Conservation (phyloP, 2,113 vertebrate species). For the Tor tambroides region DNA sequence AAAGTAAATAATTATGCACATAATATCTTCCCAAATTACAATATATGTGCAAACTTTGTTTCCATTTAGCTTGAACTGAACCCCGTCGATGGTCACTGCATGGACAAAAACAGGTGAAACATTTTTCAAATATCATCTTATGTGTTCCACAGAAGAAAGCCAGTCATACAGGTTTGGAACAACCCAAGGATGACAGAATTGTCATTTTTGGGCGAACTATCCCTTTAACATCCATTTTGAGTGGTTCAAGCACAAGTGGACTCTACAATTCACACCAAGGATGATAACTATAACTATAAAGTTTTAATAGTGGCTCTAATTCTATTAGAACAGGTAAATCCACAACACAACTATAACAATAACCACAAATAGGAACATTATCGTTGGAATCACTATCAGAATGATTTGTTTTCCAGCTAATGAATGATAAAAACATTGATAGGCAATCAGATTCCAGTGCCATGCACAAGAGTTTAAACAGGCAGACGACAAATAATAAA, state of each 20-base stretch:
- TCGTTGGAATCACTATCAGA: not conserved
- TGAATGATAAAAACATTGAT: not conserved
- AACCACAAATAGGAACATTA: not conserved
- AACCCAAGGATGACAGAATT: not conserved
- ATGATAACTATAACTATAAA: not conserved
- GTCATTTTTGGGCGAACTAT: not conserved
- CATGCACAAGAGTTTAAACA: not conserved
- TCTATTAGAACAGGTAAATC: not conserved
- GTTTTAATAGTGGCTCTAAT: not conserved
- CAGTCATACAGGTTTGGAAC: not conserved
- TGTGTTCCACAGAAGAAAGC: not conserved
- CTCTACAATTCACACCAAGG: not conserved
- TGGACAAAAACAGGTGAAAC: not conserved
- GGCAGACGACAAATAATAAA: not conserved
- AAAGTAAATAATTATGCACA: not conserved
- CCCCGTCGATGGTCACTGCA: not conserved
- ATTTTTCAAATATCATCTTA: too few relatives aligned
- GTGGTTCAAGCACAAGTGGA: not conserved
- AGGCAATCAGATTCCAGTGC: not conserved
- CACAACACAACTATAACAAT: not conserved
- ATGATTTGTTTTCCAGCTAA: not conserved
- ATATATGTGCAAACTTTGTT: not conserved
- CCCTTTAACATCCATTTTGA: not conserved
- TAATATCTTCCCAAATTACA: not conserved
- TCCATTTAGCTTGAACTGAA: not conserved